Percentiles rank a stretch among this genome's conserved stretches.
Conservation (phyloP, 1,140 invertebrate genomes). For the Goniozus legneri region DNA sequence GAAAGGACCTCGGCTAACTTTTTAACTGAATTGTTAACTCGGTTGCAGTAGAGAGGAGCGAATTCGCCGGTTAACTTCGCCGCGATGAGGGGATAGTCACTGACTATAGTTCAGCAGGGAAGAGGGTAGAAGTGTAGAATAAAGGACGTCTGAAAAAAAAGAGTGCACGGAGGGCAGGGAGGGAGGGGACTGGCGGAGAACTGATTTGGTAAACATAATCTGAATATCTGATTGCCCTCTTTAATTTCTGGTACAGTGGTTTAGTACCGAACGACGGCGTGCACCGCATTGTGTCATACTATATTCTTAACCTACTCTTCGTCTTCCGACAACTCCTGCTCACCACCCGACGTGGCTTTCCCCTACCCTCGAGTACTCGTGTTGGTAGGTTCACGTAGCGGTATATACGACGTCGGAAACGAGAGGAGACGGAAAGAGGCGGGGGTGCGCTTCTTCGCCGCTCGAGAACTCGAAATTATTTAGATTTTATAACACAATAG, state of each 20-base stretch:
- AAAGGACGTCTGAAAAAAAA: not conserved
- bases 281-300: too few relatives aligned
- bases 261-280: too few relatives aligned
- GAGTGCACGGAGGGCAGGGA: not conserved
- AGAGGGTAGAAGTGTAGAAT: not conserved
- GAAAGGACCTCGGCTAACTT: slow-evolving; percentile 22
- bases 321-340: too few relatives aligned
- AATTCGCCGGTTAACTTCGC: slow-evolving; percentile 30
- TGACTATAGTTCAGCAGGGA: slow-evolving; percentile 1
- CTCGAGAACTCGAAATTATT: slow-evolving; percentile 48
- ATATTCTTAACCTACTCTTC: too few relatives aligned
- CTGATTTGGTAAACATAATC: slow-evolving; percentile 45
- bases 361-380: too few relatives aligned
- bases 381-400: too few relatives aligned
- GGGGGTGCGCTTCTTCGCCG: slow-evolving; percentile 9
- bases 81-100: slow-evolving; percentile 3
- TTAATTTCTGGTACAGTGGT: too few relatives aligned
- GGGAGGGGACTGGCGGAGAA: slow-evolving; percentile 1
- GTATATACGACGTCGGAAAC: slow-evolving; percentile 12
- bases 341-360: too few relatives aligned
- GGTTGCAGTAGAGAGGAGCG: slow-evolving; percentile 23
- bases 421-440: not conserved
- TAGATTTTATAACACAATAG: slow-evolving; percentile 54
- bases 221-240: slow-evolving; percentile 41
- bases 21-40: slow-evolving; percentile 41